Base-by-base conservation (phyloP, 2,797 vertebrate species). In the Sardinella longiceps region DNA sequence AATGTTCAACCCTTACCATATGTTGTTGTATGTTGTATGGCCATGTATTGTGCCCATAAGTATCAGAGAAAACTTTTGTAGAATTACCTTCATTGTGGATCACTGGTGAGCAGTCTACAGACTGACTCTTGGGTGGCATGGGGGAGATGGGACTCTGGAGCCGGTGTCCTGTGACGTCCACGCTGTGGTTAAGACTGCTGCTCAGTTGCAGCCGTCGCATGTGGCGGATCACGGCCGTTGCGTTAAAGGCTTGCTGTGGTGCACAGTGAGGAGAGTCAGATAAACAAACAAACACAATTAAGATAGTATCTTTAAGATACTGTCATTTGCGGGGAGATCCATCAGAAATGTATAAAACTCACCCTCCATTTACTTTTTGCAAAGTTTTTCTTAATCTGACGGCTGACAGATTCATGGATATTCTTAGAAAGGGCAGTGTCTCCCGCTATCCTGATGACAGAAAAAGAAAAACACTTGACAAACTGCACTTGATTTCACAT, bases 341-440 rank as follows among this genome's bases (percentile, higher is more conserved):
- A 48, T 3, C 7, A 53, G 51, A 20, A 23, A 53, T 23, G 51
- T 23, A 53, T 53, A 18, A 23, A 37, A 77, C 70, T 96, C 93
- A 99, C 98, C 96, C 97, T 97, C 98, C 98, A 99, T 89, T 99
- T 99, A 96, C 98, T 99, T 93, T 99, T 99, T 11, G 98, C 98
- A 50, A 99, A 99, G 90, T 99, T 99, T 94, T 99, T 99, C 86
- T 96, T 94, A 89, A 99, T 99, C 93, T 99, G 98, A 48, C 97
- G 96, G 0, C 98, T 99, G 94, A 99, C 98, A 0, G 98, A 99
- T 86, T 98, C 97, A 0, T 99, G 98, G 83, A 99, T 99, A 91
- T 99, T 99, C 94, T 98, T 99, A 94, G 89, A 96, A 88, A 99
- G 97, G 0, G 98, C 98, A 0, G 98, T 99, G 89, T 97, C 98